A percentile compares a stretch with the other conserved stretches of the same genome.
These are phyloP conservation scores for Apamea crenata DNA, from an alignment of 2,888 invertebrate species.

Conservation along the genomic window DNA sequence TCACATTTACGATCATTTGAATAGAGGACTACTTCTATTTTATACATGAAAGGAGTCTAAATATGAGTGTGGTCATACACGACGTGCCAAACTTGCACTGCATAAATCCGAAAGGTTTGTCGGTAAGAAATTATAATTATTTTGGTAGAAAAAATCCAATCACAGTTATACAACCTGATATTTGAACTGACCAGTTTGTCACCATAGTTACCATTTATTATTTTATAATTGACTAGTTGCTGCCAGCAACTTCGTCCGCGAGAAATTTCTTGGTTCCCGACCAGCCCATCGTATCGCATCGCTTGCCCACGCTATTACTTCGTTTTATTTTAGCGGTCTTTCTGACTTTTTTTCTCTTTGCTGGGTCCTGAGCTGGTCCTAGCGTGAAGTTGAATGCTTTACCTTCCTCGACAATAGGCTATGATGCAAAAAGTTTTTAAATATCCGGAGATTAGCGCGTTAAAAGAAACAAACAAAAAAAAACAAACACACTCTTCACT, in stretches of 20 bases:
- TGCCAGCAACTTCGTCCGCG: too few relatives aligned
- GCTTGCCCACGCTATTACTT: too few relatives aligned
- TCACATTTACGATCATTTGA: conserved; percentile 17
- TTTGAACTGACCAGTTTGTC: background rate
- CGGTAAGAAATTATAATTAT: background rate
- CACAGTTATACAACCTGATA: background rate
- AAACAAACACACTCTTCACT: too few relatives aligned
- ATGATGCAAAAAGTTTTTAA: too few relatives aligned
- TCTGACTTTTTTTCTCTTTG: background rate
- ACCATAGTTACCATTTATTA: background rate
- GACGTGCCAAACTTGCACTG: background rate
- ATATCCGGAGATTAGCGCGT: too few relatives aligned
- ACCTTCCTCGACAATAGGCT: background rate
- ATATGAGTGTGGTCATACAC: background rate
- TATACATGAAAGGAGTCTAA: background rate
- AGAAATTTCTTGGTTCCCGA: too few relatives aligned
- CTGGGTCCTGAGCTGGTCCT: background rate
- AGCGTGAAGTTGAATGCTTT: background rate
- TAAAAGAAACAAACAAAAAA: too few relatives aligned
- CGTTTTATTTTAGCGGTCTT: too few relatives aligned
- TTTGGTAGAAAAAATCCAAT: background rate
- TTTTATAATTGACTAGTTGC: background rate
- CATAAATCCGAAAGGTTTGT: background rate
- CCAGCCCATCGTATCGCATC: too few relatives aligned
- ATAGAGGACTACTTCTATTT: conserved; percentile 18